Conservation (phyloP, 2,888 invertebrate genomes). For the Tiphia femorata region DNA sequence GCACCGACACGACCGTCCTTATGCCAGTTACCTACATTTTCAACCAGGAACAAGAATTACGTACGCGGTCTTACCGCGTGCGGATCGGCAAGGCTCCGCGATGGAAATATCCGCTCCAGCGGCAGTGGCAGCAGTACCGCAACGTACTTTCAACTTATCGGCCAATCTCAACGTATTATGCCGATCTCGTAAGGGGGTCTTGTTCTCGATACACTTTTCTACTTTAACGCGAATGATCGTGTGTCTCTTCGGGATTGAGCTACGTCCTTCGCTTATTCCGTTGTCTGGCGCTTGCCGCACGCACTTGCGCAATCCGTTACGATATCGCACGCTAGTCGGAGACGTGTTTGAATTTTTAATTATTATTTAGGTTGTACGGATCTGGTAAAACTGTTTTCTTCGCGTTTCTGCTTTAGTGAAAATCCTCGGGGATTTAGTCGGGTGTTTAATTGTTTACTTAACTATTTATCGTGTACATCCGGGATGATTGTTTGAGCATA, state of each 20-base stretch:
- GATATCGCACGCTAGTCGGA: too few species aligned
- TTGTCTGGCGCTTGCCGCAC: background rate
- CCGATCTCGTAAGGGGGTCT: slow-evolving; percentile 13
- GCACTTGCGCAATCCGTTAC: too few species aligned
- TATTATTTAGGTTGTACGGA: too few species aligned
- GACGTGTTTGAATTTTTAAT: too few species aligned
- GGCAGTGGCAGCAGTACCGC: background rate
- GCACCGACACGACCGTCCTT: slow-evolving; percentile 38
- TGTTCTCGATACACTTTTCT: slow-evolving; percentile 1
- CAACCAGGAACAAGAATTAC: slow-evolving; percentile 43
- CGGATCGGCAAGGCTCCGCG: slow-evolving; percentile 11
- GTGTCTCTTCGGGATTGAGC: background rate
- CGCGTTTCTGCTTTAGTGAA: too few species aligned
- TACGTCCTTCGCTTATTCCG: background rate
- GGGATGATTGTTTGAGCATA: too few species aligned
- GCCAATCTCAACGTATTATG: too few species aligned
- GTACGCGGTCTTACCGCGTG: slow-evolving; percentile 13
- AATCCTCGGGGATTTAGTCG: too few species aligned
- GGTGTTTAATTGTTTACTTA: too few species aligned
- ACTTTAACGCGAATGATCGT: background rate
- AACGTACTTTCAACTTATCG: slow-evolving; percentile 35
- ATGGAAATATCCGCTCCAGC: slow-evolving; percentile 15
- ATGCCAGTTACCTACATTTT: slow-evolving; percentile 46
- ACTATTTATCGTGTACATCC: too few species aligned
- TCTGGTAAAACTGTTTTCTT: too few species aligned